Percentiles rank a stretch among this genome's conserved stretches.
Conservation (phyloP, 1,140 invertebrate genomes). For the Drosophila triauraria region DNA sequence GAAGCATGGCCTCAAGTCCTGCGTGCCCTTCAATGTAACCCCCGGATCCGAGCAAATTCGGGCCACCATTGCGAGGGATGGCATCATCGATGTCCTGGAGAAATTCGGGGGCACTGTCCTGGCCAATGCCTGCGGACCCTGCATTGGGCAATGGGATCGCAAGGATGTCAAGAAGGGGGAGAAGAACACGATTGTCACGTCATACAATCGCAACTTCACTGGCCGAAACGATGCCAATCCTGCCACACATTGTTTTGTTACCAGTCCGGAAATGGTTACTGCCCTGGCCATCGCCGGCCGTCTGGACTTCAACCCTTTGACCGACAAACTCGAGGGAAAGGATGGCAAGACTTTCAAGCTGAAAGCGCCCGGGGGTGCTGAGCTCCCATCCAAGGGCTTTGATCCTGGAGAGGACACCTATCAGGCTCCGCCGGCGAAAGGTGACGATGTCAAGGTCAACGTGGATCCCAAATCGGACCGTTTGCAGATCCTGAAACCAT, state of each 20-base stretch:
- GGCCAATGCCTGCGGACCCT: constrained; percentile 99
- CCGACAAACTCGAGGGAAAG: constrained; percentile 91
- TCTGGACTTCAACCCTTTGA: constrained; percentile 97
- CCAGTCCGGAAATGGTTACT: constrained; percentile 98
- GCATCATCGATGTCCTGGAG: constrained; percentile 91
- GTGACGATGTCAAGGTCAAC: constrained; percentile 88
- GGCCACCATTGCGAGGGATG: constrained; percentile 99
- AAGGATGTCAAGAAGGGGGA: constrained; percentile 99
- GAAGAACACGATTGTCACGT: constrained; percentile 99
- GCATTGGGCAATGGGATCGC: constrained; percentile 99
- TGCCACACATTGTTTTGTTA: constrained; percentile 99
- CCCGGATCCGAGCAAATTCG: constrained; percentile 99
- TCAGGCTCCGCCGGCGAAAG: constrained; percentile 91
- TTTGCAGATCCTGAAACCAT: constrained; percentile 96
- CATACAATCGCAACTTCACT: constrained; percentile 99
- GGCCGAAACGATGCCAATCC: constrained; percentile 99
- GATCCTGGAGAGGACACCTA: constrained; percentile 99
- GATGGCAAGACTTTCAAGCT: constrained; percentile 97
- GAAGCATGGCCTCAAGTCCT: constrained; percentile 96
- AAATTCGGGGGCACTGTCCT: constrained; percentile 91
- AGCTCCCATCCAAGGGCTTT: constrained; percentile 96
- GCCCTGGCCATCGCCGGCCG: constrained; percentile 96
- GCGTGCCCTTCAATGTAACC: constrained; percentile 98
- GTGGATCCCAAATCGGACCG: constrained; percentile 96
- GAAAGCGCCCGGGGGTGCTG: constrained; percentile 94